Percentiles rank a stretch among this genome's conserved stretches.
Conservation (phyloP, 2,888 invertebrate species). For the Oeneis ivallda region DNA sequence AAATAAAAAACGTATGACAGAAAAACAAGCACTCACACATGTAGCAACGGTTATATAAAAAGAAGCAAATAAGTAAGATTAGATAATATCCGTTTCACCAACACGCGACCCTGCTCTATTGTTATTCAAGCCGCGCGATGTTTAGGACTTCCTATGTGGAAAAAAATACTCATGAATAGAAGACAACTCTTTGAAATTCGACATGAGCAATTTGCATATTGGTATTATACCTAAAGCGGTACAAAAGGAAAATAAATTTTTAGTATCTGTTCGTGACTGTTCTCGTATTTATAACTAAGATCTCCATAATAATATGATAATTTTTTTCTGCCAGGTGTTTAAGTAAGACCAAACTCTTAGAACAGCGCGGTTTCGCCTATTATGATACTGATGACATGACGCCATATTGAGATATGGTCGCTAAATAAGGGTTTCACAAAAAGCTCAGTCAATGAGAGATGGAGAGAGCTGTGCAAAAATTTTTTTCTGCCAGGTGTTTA, state of each 20-base stretch:
- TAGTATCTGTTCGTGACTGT: conserved; percentile 13
- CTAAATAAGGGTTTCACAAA: too few species aligned
- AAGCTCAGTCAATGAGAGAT: too few species aligned
- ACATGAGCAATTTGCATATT: conserved; percentile 30
- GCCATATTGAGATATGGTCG: too few species aligned
- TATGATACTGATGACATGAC: too few species aligned
- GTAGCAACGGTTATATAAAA: neutral
- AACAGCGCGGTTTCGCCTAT: too few species aligned
- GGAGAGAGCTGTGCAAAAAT: too few species aligned
- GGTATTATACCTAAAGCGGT: conserved; percentile 21
- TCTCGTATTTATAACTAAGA: conserved; percentile 12
- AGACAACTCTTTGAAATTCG: conserved; percentile 32
- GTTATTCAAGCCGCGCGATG: conserved; percentile 33
- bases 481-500: neutral
- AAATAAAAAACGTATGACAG: too few species aligned
- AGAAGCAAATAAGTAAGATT: conserved; percentile 3
- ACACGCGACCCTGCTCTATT: conserved; percentile 27
- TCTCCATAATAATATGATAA: neutral
- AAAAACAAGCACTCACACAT: neutral
- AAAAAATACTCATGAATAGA: conserved; percentile 35
- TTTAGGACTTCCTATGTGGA: conserved; percentile 36
- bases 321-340: conserved; percentile 1
- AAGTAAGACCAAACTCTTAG: too few species aligned
- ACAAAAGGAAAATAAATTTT: conserved; percentile 14
- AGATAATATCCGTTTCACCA: conserved; percentile 30